These are phyloP conservation scores for Kryptolebias marmoratus DNA, from an alignment of 2,113 vertebrate genomes.

Conservation along the genomic window DNA sequence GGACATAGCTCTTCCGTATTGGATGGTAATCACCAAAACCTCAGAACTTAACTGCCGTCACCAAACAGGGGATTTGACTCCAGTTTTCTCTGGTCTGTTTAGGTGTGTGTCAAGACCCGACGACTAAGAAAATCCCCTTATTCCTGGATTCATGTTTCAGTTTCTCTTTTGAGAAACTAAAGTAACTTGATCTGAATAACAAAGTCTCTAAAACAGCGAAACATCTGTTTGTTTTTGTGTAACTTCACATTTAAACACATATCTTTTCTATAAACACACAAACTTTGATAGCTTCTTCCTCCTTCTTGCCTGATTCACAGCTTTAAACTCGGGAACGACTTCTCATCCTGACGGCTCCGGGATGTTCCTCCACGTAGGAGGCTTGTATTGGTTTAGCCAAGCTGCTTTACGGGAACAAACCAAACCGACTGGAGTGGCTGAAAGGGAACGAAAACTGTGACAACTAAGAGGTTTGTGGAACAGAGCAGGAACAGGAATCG, in stretches of 20 bases:
- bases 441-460: neutral
- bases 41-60: slow-evolving; percentile 19
- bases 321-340: no score
- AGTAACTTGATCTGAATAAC: no score
- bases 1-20: slow-evolving; percentile 63
- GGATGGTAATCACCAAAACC: slow-evolving; percentile 50
- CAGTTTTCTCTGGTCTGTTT: slow-evolving; percentile 49
- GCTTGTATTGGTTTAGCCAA: neutral
- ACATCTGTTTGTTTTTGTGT: no score
- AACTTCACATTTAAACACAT: no score
- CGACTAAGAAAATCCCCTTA: slow-evolving; percentile 37
- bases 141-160: no score
- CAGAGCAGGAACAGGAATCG: no score
- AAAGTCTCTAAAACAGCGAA: no score
- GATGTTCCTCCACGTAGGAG: neutral
- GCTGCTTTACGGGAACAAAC: neutral
- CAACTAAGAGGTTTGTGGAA: neutral
- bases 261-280: no score
- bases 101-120: slow-evolving; percentile 45
- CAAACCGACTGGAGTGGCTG: neutral
- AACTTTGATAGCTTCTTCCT: no score
- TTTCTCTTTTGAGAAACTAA: neutral
- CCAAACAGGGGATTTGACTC: slow-evolving; percentile 50
- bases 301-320: no score
- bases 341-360: no score